These are phyloP conservation scores for Ernsta delagoae DNA, from an alignment of 2,888 invertebrate species.

Conservation along the genomic window DNA sequence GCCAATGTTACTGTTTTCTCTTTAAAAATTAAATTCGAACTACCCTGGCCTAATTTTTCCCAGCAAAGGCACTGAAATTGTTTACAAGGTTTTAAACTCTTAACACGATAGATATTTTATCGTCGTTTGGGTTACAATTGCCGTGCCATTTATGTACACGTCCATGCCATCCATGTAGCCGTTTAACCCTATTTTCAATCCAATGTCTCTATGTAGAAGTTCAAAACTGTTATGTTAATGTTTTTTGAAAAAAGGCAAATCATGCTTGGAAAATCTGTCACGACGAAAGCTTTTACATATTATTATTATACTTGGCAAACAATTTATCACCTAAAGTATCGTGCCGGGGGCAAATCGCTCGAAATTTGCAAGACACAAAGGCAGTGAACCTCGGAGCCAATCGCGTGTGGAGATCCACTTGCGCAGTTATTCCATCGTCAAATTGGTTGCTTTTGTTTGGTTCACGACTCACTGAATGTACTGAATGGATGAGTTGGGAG, in stretches of 20 bases:
- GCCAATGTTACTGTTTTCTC: constrained; percentile 30
- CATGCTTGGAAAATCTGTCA: not conserved
- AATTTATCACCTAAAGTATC: constrained; percentile 32
- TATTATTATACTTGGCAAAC: constrained; percentile 15
- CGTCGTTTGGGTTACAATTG: no score
- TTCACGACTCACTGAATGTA: constrained; percentile 23
- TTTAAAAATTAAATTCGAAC: constrained; percentile 17
- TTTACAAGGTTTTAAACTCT: not conserved
- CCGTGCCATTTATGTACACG: no score
- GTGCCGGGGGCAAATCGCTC: constrained; percentile 27
- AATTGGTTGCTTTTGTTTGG: constrained; percentile 33
- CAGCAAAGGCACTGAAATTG: constrained; percentile 1
- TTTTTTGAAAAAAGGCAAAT: no score
- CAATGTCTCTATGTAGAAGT: no score
- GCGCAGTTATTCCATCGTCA: constrained; percentile 31
- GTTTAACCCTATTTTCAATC: no score
- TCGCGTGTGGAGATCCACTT: constrained; percentile 27
- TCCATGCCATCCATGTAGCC: no score
- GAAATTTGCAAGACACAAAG: constrained; percentile 29
- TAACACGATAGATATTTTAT: no score
- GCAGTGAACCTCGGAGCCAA: constrained; percentile 21
- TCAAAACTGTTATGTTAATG: no score
- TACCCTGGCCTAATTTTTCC: not conserved
- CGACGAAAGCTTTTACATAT: not conserved
- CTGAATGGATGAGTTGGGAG: not conserved